phyloP scores from a whole-genome alignment of 2,113 vertebrate genomes.

The Uria aalge region DNA sequence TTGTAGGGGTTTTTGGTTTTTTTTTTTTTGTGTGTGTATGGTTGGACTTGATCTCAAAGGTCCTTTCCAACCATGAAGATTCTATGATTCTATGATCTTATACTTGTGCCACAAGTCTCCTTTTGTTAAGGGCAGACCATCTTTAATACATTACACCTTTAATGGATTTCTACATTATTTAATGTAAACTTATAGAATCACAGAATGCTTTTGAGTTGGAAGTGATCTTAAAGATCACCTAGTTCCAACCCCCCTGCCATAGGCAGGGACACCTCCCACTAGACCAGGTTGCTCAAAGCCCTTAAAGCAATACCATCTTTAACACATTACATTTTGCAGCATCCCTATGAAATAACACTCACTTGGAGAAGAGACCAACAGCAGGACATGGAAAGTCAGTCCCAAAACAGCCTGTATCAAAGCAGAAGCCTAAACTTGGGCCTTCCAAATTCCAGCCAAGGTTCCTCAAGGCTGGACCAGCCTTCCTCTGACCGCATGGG shows the following conservation, averaged over 20 bases:
- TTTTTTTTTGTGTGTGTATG: no score
- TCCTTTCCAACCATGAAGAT: no score
- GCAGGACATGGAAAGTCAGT: neutral
- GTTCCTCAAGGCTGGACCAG: neutral
- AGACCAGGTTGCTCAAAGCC: neutral
- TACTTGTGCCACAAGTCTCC: neutral
- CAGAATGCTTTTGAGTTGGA: neutral
- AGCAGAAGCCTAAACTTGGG: neutral
- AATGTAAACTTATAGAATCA: neutral
- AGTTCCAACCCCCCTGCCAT: neutral
- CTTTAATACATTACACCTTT: neutral
- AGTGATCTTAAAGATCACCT: neutral
- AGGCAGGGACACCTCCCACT: neutral
- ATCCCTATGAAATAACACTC: neutral
- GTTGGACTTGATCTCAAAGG: no score
- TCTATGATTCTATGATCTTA: no score
- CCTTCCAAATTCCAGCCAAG: neutral
- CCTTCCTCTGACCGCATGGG: neutral
- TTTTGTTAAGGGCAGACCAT: neutral
- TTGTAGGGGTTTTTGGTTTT: no score
- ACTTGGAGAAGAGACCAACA: neutral
- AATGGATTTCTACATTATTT: neutral
- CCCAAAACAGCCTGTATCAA: neutral
- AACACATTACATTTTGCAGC: accelerated
- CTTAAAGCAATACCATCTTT: neutral